Conservation (phyloP, 2,113 vertebrate species). For the Chloroceryle aenea region DNA sequence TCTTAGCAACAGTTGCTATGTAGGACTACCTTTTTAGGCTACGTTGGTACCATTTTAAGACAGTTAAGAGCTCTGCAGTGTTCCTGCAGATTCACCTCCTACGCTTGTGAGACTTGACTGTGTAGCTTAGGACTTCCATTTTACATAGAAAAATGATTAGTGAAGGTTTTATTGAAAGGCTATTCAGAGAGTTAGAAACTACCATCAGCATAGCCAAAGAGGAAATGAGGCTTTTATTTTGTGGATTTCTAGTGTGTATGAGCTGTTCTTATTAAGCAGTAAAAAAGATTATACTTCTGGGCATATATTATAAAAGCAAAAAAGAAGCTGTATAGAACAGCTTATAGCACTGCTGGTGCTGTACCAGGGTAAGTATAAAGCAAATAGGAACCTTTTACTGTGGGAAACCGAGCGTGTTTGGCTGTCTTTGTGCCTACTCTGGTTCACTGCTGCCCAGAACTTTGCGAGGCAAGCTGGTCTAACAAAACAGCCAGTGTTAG, state of each 20-base stretch:
- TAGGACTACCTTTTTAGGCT: background rate
- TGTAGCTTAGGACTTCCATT: background rate
- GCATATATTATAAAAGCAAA: background rate
- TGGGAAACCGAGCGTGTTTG: background rate
- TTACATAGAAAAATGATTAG: background rate
- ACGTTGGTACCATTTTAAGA: background rate
- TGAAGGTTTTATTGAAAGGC: background rate
- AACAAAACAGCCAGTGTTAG: accelerated
- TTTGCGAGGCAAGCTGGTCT: accelerated
- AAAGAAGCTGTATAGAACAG: background rate
- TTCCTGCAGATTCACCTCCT: constrained; percentile 21
- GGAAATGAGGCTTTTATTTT: background rate
- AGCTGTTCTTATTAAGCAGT: background rate
- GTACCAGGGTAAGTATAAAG: background rate
- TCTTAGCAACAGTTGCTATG: constrained; percentile 63
- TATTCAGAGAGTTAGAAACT: background rate
- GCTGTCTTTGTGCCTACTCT: background rate
- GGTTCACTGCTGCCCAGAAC: background rate
- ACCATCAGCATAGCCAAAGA: background rate
- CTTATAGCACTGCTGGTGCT: background rate
- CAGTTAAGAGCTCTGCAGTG: background rate
- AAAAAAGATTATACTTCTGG: background rate
- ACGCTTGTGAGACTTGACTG: background rate
- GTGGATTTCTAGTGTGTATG: background rate
- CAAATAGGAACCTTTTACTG: background rate